Evolutionary conservation across 2,888 invertebrate genomes (phyloP).

Genomic region (Melinaea menophilus): DNA sequence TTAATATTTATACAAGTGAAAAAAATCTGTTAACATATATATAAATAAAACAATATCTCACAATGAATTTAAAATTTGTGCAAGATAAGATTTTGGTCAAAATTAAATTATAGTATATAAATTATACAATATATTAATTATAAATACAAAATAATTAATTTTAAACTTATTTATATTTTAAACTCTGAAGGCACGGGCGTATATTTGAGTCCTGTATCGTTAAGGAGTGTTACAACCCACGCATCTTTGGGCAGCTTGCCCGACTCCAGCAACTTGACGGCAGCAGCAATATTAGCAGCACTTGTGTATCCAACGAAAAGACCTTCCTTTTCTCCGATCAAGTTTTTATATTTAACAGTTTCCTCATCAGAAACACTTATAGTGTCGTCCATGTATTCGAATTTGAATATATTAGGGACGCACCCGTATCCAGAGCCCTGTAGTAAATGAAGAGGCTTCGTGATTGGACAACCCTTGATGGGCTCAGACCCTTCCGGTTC

Average conservation of each 20-base stretch:
- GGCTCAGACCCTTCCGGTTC: slow-evolving; percentile 66
- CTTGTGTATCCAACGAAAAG: slow-evolving; percentile 69
- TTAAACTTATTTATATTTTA: too few species aligned
- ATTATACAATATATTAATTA: too few species aligned
- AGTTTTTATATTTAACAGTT: slow-evolving; percentile 51
- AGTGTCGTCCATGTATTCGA: slow-evolving; percentile 62
- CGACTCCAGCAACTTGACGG: slow-evolving; percentile 60
- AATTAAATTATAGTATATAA: too few species aligned
- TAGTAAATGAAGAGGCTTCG: slow-evolving; percentile 65
- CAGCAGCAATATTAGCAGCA: slow-evolving; percentile 68
- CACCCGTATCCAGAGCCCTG: slow-evolving; percentile 71
- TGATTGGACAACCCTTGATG: slow-evolving; percentile 60
- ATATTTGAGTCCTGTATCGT: slow-evolving; percentile 66
- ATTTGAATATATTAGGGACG: slow-evolving; percentile 61
- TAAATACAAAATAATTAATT: too few species aligned
- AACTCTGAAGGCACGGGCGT: slow-evolving; percentile 54
- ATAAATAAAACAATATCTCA: not conserved
- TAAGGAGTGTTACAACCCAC: slow-evolving; percentile 65
- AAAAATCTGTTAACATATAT: not conserved
- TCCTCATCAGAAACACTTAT: slow-evolving; percentile 64
- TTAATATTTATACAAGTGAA: not conserved
- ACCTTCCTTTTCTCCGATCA: slow-evolving; percentile 65
- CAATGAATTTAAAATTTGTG: too few species aligned
- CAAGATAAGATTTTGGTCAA: too few species aligned
- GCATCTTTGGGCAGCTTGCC: slow-evolving; percentile 59